Conservation (phyloP, 2,797 vertebrate species). For the Cuniculus paca region DNA sequence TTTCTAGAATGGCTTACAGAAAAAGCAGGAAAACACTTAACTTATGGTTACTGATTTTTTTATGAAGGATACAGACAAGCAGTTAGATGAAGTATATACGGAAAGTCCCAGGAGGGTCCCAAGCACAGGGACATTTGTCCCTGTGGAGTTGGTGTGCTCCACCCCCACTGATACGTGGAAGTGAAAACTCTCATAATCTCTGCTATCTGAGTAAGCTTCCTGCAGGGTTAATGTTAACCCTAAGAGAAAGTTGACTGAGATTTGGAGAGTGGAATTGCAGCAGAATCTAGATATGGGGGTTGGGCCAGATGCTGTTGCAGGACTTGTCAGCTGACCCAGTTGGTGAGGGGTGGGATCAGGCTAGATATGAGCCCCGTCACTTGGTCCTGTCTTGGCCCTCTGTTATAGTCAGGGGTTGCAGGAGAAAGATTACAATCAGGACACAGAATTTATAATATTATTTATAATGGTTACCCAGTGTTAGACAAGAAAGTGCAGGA, state of each 20-base stretch:
- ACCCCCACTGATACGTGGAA: not conserved
- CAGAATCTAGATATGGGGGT: not conserved
- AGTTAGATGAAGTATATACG: not conserved
- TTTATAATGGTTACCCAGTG: no score
- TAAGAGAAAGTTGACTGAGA: not conserved
- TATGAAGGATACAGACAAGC: not conserved
- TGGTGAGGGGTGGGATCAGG: not conserved
- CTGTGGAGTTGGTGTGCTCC: not conserved
- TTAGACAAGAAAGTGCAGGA: no score
- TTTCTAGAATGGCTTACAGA: not conserved
- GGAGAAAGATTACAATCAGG: no score
- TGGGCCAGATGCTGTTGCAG: not conserved
- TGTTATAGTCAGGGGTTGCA: no score
- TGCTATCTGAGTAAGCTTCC: not conserved
- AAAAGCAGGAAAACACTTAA: not conserved
- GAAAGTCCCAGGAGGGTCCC: not conserved
- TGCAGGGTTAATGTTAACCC: not conserved
- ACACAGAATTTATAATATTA: no score
- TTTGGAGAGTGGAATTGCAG: not conserved
- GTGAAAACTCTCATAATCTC: not conserved
- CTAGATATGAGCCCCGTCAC: rapidly evolving
- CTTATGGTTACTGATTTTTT: not conserved
- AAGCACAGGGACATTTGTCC: not conserved
- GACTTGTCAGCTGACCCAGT: not conserved
- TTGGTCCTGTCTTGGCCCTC: rapidly evolving